Evolutionary conservation across 2,888 invertebrate species (phyloP).

Genomic region (Dicycla oo): DNA sequence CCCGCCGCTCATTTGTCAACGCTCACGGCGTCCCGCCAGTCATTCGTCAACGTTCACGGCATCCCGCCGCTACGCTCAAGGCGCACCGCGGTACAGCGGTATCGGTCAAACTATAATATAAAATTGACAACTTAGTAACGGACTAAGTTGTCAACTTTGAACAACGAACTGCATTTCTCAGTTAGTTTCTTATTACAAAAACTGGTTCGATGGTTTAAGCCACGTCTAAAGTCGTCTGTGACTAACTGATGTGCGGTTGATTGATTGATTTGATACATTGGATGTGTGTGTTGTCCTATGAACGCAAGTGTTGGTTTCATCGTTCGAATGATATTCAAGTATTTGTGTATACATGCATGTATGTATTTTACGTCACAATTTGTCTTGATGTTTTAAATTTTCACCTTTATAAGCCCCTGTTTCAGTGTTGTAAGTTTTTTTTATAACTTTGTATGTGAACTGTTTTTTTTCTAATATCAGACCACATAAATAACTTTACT

Average conservation of each 20-base stretch:
- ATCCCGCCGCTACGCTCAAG: too few species aligned
- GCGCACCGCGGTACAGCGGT: too few species aligned
- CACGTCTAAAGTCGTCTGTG: too few species aligned
- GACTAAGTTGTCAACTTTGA: neutral
- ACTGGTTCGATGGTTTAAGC: too few species aligned
- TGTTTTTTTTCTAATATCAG: constrained; percentile 8
- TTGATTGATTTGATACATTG: neutral
- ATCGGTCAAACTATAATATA: too few species aligned
- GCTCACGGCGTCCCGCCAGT: too few species aligned
- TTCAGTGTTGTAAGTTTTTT: constrained; percentile 29
- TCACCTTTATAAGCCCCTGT: neutral
- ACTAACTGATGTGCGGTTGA: neutral
- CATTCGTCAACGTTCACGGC: too few species aligned
- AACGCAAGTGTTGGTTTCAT: constrained; percentile 4
- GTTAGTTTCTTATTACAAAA: neutral
- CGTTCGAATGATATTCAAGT: constrained; percentile 9
- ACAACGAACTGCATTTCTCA: neutral
- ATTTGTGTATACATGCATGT: neutral
- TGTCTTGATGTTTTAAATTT: neutral
- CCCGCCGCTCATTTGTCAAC: too few species aligned
- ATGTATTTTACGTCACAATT: neutral
- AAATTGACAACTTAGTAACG: neutral
- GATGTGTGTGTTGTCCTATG: constrained; percentile 29
- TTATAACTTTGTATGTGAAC: neutral
- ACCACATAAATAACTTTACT: neutral